phyloP scores from a whole-genome alignment of 2,888 invertebrate species.

The Dendrolimus houi region DNA sequence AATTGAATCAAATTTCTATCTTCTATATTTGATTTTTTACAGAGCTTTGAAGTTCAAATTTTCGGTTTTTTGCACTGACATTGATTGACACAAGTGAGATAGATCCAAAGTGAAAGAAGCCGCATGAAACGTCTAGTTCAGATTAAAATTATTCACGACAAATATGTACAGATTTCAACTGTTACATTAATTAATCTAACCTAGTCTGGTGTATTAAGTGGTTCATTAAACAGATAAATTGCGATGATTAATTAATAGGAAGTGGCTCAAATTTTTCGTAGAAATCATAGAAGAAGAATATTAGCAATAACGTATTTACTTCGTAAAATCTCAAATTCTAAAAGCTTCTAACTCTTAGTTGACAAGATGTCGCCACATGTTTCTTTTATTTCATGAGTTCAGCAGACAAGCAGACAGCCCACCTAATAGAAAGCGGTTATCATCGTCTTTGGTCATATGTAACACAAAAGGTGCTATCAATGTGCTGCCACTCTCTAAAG shows the following conservation, averaged over 20 bases:
- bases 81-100: neutral
- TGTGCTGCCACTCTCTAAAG: too few species aligned
- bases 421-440: neutral
- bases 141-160: neutral
- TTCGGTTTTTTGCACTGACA: too few species aligned
- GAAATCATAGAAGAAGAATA: neutral
- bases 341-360: too few species aligned
- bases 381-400: neutral
- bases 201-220: slow-evolving; percentile 4
- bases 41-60: too few species aligned
- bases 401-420: neutral
- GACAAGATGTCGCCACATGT: neutral
- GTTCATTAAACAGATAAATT: slow-evolving; percentile 8
- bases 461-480: too few species aligned
- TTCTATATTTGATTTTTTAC: too few species aligned
- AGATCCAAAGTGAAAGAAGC: neutral
- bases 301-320: too few species aligned
- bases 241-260: slow-evolving; percentile 3
- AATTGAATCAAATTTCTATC: too few species aligned
- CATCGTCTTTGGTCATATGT: too few species aligned
- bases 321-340: too few species aligned
- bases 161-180: neutral
- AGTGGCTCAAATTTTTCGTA: slow-evolving; percentile 1
- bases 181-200: slow-evolving; percentile 5
- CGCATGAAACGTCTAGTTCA: neutral